Evolutionary conservation across 1,140 invertebrate species (phyloP), one percentile per base, ranked within the genome.

Genomic region (Drosophila asahinai): DNA sequence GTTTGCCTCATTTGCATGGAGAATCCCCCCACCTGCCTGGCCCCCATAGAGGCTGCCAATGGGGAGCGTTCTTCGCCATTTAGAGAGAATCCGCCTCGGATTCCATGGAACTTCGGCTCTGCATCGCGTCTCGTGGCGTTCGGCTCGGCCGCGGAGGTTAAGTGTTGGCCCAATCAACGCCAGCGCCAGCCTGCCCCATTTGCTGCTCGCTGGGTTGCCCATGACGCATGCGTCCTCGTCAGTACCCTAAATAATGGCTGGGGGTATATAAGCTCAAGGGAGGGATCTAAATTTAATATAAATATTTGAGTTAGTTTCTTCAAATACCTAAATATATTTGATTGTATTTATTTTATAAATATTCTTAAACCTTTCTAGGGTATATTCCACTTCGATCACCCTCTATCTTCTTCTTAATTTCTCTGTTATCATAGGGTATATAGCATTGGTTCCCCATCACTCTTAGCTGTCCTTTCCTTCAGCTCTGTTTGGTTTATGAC

Each of bases 141-240:
- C 75, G 65, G 65, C 62, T 63, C 77, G 72, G 61, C 68, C 62
- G 65, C 79, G 60, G 78, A 61, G 84, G 84, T 87, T 87, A 87
- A 87, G 80, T 80, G 81, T 55, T 81, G 84, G 81, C 78, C 84
- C 84, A 89, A 89, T 89, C 84, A 89, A 84, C 81, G 80, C 59
- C 75, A 62, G 68, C 55, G 60, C 61, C 68, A 72, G 49, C 36
- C 63, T 86, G 83, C 86, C 84, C 81, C 86, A 89, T 78, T 81
- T 77, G 83, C 19, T 36, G 30, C 27, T 33, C n/a, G 6, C 51
- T 51, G 48, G 48, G 48, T 64, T 71, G 63, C 52, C 71, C 78
- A 78, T 89, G 84, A 89, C 84, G 84, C 84, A 89, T 89, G 86
- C 86, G 84, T 76, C 42, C 36, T 60, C 51, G 48, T 27, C 11